A percentile compares a stretch with the other conserved stretches of the same genome.
Evolutionary conservation across 2,888 invertebrate genomes (phyloP).

Genomic region (Octodonta nipae): DNA sequence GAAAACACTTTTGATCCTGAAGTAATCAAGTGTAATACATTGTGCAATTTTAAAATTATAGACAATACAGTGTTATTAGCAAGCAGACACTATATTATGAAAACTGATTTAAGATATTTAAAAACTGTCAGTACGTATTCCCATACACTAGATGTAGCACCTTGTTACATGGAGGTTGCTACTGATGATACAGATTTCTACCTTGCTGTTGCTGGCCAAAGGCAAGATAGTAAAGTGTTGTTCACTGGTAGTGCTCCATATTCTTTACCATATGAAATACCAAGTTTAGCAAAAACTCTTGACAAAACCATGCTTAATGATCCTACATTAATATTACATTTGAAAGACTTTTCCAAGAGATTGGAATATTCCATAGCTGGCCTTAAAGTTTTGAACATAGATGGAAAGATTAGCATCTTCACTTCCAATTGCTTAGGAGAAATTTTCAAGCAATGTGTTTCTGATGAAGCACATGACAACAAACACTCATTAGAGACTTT

Average conservation of each 20-base stretch:
- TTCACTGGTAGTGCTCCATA: constrained; percentile 17
- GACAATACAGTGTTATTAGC: constrained; percentile 12
- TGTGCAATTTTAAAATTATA: constrained; percentile 15
- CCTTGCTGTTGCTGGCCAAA: constrained; percentile 17
- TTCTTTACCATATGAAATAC: constrained; percentile 18
- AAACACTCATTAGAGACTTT: constrained; percentile 9
- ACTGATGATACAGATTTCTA: constrained; percentile 11
- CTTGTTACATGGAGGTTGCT: constrained; percentile 18
- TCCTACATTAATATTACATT: constrained; percentile 13
- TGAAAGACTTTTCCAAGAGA: constrained; percentile 12
- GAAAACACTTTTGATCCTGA: constrained; percentile 14
- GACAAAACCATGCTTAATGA: constrained; percentile 12
- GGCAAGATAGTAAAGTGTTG: constrained; percentile 16
- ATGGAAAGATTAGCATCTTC: constrained; percentile 14
- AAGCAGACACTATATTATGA: constrained; percentile 18
- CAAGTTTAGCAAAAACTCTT: constrained; percentile 15
- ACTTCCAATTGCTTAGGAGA: constrained; percentile 18
- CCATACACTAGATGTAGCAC: constrained; percentile 15
- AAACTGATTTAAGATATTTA: constrained; percentile 14
- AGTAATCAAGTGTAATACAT: constrained; percentile 16
- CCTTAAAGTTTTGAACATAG: constrained; percentile 15
- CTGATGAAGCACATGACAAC: constrained; percentile 5
- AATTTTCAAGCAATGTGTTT: constrained; percentile 18
- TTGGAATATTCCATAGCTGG: constrained; percentile 16
- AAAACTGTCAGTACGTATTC: constrained; percentile 13